Evolutionary conservation across 2,797 vertebrate species (phyloP).

Genomic region (Vultur gryphus): DNA sequence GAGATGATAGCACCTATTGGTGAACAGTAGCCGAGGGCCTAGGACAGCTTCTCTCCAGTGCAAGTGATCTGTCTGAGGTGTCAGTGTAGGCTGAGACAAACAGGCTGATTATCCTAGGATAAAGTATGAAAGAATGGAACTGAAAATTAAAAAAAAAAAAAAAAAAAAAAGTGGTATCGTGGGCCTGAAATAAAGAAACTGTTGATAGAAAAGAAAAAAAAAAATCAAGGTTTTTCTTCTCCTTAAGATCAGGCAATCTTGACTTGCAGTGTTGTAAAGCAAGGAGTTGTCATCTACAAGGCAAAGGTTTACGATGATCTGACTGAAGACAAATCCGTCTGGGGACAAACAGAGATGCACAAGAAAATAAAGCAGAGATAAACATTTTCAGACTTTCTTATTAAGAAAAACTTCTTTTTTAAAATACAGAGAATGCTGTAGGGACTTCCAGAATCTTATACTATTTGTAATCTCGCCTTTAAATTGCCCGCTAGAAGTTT

Average conservation of each 20-base stretch:
- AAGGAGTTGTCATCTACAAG: conserved; percentile 8
- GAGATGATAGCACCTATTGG: neutral
- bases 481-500: conserved; percentile 16
- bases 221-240: neutral
- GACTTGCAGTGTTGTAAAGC: neutral
- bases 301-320: conserved; percentile 4
- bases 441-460: neutral
- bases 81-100: neutral
- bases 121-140: neutral
- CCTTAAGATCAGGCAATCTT: neutral
- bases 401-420: neutral
- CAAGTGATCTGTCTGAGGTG: neutral
- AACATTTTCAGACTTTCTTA: neutral
- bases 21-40: neutral
- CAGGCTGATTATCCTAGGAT: neutral
- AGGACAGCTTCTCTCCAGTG: neutral
- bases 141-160: neutral
- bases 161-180: neutral
- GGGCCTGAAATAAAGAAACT: neutral
- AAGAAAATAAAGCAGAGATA: neutral
- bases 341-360: neutral
- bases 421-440: neutral
- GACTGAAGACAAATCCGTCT: neutral
- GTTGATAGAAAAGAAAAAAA: neutral
- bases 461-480: conserved; percentile 24